These are phyloP conservation scores for Muscicapa striata DNA, from an alignment of 2,797 vertebrate species.

Conservation along the genomic window DNA sequence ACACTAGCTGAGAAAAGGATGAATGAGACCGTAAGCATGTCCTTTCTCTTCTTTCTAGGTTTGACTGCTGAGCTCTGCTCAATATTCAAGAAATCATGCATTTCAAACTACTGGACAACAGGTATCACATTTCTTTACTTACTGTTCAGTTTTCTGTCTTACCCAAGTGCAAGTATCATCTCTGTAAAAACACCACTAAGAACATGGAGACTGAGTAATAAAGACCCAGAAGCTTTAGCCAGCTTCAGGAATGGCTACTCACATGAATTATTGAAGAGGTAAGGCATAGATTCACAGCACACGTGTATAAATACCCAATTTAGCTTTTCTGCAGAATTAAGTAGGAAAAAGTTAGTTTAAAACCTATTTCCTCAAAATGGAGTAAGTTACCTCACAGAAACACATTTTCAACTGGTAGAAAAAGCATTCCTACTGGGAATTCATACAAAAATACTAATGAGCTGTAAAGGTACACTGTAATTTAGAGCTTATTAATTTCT, in stretches of 20 bases:
- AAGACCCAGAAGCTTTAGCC: neutral
- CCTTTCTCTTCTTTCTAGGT: neutral
- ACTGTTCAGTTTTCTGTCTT: neutral
- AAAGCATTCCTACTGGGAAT: neutral
- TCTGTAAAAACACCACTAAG: neutral
- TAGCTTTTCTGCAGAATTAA: neutral
- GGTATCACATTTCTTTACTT: neutral
- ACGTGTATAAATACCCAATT: neutral
- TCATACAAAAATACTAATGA: slow-evolving; percentile 8
- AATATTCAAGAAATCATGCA: neutral
- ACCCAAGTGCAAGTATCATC: neutral
- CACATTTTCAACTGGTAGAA: neutral
- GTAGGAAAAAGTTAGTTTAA: neutral
- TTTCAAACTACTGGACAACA: neutral
- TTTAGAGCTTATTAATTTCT: slow-evolving; percentile 20
- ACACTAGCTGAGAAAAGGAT: neutral
- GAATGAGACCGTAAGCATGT: neutral
- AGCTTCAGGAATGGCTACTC: neutral
- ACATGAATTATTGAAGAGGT: neutral
- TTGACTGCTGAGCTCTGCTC: neutral
- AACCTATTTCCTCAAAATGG: neutral
- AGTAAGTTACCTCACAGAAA: neutral
- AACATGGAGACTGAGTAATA: neutral
- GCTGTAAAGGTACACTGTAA: neutral
- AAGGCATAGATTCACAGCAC: neutral